Base-by-base conservation (phyloP, 92 coral and sea anemone species). In the Micromussa lordhowensis region DNA sequence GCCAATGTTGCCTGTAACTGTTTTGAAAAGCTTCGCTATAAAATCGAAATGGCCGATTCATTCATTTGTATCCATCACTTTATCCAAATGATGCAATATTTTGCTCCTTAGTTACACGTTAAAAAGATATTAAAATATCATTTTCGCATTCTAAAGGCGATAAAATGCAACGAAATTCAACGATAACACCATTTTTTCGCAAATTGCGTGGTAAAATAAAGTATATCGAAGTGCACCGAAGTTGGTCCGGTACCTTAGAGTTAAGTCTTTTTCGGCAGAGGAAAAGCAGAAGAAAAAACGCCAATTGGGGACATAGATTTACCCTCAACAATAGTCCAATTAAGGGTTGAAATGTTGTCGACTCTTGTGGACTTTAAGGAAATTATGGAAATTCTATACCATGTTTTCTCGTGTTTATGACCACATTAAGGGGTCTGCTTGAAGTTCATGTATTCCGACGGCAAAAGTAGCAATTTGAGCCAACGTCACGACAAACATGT, bases 1-100 rank as follows among this genome's bases (percentile, higher is more conserved):
- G 89, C 80, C 76, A 89, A 70, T 93, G 92, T 91, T 57, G 88
- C 82, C 35, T 89, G 98, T 95, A 95, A 89, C 98, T 75, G 88
- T 91, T 93, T 93, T 86, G 83, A 91, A 91, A 92, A 63, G 80
- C 74, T 54, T 76, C 75, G 83, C 89, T 86, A 77, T 51, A 63
- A 77, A 63, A 82, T 82, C 35, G 83, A 88, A 88, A 78, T 38
- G 77, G 63, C 49, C 71, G 83, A 86, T 86, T 76, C 68, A 86
- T 86, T 76, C 68, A 76, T 86, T 86, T 86, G 89, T 86, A 86
- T 86, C 89, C 51, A 61, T n/a, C 82, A 77, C 55, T 85, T 59
- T 86, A 66, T 19, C 89, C 83, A 86, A 86, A 77, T 77, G 83
- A 86, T 77, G 77, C 89, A 86, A 77, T 53, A 29, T 87, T 86